These are phyloP conservation scores for Rhadina sibilatrix DNA, from an alignment of 2,113 vertebrate species.

Conservation along the genomic window DNA sequence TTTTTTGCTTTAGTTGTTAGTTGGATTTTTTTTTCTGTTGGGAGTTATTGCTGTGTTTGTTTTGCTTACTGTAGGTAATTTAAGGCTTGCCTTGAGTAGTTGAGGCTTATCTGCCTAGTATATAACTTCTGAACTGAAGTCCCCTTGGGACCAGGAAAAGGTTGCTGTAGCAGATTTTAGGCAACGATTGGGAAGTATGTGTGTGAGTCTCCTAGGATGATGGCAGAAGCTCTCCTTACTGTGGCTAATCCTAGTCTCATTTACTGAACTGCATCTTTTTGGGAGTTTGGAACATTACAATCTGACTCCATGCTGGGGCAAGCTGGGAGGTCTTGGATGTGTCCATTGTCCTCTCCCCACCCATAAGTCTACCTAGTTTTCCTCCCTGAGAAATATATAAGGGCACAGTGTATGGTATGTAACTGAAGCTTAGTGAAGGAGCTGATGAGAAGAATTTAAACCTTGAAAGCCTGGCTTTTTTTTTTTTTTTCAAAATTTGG, in stretches of 20 bases:
- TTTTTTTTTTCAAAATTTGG: background rate
- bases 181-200: background rate
- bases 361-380: background rate
- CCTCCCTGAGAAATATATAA: background rate
- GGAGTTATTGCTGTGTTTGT: background rate
- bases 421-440: background rate
- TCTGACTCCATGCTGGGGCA: background rate
- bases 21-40: background rate
- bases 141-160: background rate
- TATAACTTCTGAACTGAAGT: background rate
- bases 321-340: background rate
- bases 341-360: background rate
- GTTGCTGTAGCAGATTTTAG: background rate
- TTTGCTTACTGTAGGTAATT: background rate
- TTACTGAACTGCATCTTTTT: background rate
- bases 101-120: background rate
- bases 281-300: background rate
- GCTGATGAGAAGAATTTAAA: background rate
- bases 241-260: background rate
- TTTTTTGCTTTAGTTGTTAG: background rate
- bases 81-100: background rate
- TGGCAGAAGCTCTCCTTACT: too few relatives aligned
- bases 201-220: too few relatives aligned
- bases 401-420: background rate
- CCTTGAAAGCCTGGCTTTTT: background rate